These are phyloP conservation scores for Brachionus calyciflorus DNA, from an alignment of 1,140 invertebrate genomes.

Conservation along the genomic window DNA sequence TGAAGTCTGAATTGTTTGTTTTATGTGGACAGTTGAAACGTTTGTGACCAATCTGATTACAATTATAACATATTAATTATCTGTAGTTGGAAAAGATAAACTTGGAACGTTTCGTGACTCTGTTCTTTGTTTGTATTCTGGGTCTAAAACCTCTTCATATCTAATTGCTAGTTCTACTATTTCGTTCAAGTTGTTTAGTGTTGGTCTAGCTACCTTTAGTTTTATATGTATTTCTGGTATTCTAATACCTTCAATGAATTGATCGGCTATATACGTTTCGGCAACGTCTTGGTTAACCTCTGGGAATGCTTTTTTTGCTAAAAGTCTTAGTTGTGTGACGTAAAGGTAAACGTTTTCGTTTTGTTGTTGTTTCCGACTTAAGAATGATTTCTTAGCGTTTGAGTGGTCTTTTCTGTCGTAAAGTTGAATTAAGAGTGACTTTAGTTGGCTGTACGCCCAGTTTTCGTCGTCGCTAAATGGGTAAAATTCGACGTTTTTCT, in stretches of 20 bases:
- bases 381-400: too few relatives aligned
- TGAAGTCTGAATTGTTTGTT: too few relatives aligned
- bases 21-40: too few relatives aligned
- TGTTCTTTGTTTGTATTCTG: too few relatives aligned
- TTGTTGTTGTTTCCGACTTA: too few relatives aligned
- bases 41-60: too few relatives aligned
- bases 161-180: not conserved
- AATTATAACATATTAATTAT: too few relatives aligned
- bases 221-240: not conserved
- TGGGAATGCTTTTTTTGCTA: not conserved
- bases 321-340: not conserved
- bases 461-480: not conserved
- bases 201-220: not conserved
- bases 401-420: too few relatives aligned
- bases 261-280: not conserved
- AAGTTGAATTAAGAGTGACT: too few relatives aligned
- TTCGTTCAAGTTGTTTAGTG: not conserved
- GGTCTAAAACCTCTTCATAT: not conserved
- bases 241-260: not conserved
- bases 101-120: too few relatives aligned
- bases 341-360: not conserved
- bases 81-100: too few relatives aligned
- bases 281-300: not conserved
- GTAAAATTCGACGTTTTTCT: not conserved
- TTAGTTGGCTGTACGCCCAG: too few relatives aligned